Evolutionary conservation across 2,797 vertebrate genomes (phyloP), one percentile per base, ranked within the genome.

Genomic region (Hephaestus fuliginosus): DNA sequence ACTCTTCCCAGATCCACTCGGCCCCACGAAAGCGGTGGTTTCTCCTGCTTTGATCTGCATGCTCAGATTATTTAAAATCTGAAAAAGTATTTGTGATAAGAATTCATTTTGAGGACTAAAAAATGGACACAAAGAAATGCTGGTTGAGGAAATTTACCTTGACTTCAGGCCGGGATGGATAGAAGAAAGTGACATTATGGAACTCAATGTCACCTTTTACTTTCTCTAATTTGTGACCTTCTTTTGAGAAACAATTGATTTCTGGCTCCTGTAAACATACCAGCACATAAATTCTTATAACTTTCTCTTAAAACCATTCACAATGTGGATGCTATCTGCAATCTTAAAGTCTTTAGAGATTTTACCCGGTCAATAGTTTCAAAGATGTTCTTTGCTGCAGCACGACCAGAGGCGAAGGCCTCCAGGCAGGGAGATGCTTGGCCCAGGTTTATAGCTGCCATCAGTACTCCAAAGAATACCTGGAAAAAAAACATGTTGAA

Each of bases 181-280:
- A 99, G 87, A 95, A 78, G 88, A 99, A 99, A 1, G 95, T 94
- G 84, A 99, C 95, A 6, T 96, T 96, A 75, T 97, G 96, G 89
- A 99, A 99, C 94, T 97, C 96, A 87, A 99, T 97, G 89, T 99
- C 97, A 82, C 98, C 98, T 84, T 94, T 96, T 25, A 99, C 90
- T 93, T 87, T 94, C 74, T 99, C 97, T 90, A 99, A 89, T 88
- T 96, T 98, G 91, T 97, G 95, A 68, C 98, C 98, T 15, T 97
- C 96, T 84, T 99, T 96, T 84, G 98, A 98, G 93, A 99, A 96
- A 90, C 97, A 98, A 88, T 99, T 96, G 82, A 99, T 99, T 85
- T 92, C 58, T 58, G 98, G 96, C 91, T 97, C 91, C 98, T 99
- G 90, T 78, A 17, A 85, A 87, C 1, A 11, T 9, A 69, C 80